Base-by-base conservation (phyloP, 2,113 vertebrate species). In the Ailurus styani region DNA sequence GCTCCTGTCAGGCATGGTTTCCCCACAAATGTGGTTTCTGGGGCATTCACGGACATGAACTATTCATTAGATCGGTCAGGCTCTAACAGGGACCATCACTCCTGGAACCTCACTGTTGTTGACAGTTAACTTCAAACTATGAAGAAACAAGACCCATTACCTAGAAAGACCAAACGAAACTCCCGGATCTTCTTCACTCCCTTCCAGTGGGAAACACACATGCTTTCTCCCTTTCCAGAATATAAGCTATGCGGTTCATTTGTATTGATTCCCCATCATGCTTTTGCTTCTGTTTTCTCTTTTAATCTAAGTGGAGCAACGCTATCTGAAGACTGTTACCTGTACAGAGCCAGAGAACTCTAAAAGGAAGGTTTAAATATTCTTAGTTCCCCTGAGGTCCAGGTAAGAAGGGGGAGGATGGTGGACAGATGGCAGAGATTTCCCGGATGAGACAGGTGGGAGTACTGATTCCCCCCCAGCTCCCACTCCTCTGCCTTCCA, bases 291-390 rank as follows among this genome's bases (percentile, higher is more conserved):
- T 50, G 7, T 73, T 78, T 45, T 52, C 87, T 75, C 66, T 96
- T 52, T 94, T 31, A 20, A 34, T 21, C 70, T 47, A 68, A 84
- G 86, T 50, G 78, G 83, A 89, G n/a, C 42, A 27, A 13, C 20
- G 9, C 72, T 73, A 40, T 90, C 72, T 55, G 94, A 90, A 81
- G 88, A 87, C 70, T 25, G 25, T 23, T 90, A 84, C 18, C 37
- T 60, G 57, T 34, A 27, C 70, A 91, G 95, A 77, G 84, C 34
- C 31, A 83, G 98, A 88, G 90, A 78, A 45, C 79, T 85, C 95
- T 89, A 23, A 84, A 34, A 81, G 50, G 84, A 94, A 91, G 50
- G 14, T 87, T 96, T 86, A 25, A 70, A 17, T 83, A 81, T 40
- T 42, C n/a, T 89, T 79, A 84, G 90, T 64, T 85, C 27, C 66